Base-by-base conservation (phyloP, 2,888 invertebrate species). In the Bombyx huttoni region DNA sequence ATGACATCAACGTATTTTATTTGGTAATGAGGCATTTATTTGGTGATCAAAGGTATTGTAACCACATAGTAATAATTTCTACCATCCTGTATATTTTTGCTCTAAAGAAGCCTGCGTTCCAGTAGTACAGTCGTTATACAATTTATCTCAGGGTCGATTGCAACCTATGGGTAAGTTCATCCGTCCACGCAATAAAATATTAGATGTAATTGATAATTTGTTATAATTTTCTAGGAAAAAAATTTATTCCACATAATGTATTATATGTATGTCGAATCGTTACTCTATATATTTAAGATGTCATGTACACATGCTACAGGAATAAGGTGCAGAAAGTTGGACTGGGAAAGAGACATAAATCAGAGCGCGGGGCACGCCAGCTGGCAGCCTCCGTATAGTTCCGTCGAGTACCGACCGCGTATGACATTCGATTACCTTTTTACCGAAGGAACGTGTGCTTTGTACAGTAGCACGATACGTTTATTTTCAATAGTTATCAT, bases 291-390 rank as follows among this genome's bases (percentile, higher is more conserved):
- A 82, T 83, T 79, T 73, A 70, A 75, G 78, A 76, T 69, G 84
- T 81, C 86, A 73, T 71, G 76, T 77, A 78, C 86, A 84, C 80
- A 74, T 85, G 86, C 76, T 77, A 70, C 81, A 74, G 73, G 72
- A 78, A 80, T 81, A 77, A 79, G 84, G 83, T 81, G 82, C 79
- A 77, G 81, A 83, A 85, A 85, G 79, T 85, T 82, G 78, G 81
- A 78, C 81, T 77, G 77, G 68, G 63, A 70, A 65, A 70, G 70
- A 70, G 73, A 78, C 73, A 85, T 87, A 86, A 86, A 86, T 87
- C 82, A 82, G 68, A 65, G 67, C 68, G 69, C 62, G 61, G 71
- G 72, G 69, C 66, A 73, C 74, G 72, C 69, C 77, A 70, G 74
- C 74, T 75, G 77, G 75, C 76, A 70, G 69, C 65, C 70, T 62